Percentiles rank a stretch among this genome's conserved stretches.
phyloP scores from a whole-genome alignment of 1,140 invertebrate species.

The Delia radicum region DNA sequence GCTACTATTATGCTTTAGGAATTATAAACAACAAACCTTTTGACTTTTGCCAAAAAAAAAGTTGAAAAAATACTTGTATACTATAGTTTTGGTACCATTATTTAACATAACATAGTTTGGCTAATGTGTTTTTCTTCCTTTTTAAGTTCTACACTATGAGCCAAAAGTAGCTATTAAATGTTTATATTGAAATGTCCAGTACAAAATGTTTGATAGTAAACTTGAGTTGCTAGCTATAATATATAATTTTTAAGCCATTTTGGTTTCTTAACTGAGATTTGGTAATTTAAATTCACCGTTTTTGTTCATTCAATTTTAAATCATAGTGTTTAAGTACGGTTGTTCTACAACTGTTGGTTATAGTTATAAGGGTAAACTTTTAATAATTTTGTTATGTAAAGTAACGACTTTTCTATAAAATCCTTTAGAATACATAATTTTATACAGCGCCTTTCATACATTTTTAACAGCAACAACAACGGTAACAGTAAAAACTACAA shows the following conservation, averaged over 20 bases:
- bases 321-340: no score
- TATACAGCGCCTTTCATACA: background rate
- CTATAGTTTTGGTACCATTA: background rate
- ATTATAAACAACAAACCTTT: background rate
- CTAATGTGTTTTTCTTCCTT: background rate
- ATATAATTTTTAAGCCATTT: no score
- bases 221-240: no score
- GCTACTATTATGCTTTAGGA: conserved; percentile 4
- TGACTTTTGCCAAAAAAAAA: background rate
- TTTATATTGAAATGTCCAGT: background rate
- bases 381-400: conserved; percentile 19
- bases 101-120: background rate
- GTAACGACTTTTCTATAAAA: conserved; percentile 21
- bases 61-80: background rate
- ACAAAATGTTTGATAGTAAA: background rate
- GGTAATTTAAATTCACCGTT: no score
- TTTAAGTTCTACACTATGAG: background rate
- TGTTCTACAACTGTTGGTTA: background rate
- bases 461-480: background rate
- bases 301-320: no score
- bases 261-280: no score
- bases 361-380: conserved; percentile 9
- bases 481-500: background rate
- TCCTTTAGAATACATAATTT: conserved; percentile 4
- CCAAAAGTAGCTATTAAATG: background rate